Conservation (phyloP, 2,888 invertebrate species). For the Sisyra nigra region DNA sequence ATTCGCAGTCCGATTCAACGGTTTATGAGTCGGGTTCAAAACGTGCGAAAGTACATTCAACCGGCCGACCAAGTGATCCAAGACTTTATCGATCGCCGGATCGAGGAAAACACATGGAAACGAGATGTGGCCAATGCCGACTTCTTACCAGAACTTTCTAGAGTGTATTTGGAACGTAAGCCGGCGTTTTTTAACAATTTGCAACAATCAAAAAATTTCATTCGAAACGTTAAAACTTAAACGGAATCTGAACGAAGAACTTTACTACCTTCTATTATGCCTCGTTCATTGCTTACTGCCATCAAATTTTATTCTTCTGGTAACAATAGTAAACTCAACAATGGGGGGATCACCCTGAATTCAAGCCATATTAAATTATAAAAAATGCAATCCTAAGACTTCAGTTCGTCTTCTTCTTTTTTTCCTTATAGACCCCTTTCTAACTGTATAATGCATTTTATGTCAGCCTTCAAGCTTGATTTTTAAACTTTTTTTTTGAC, state of each 20-base stretch:
- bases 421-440: too few relatives aligned
- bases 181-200: slow-evolving; percentile 11
- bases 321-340: too few relatives aligned
- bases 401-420: too few relatives aligned
- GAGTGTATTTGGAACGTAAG: slow-evolving; percentile 67
- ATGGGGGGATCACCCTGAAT: too few relatives aligned
- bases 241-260: slow-evolving; percentile 3
- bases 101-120: slow-evolving; percentile 13
- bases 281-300: too few relatives aligned
- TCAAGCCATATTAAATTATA: too few relatives aligned
- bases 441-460: too few relatives aligned
- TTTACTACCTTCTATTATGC: too few relatives aligned
- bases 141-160: slow-evolving; percentile 49
- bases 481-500: too few relatives aligned
- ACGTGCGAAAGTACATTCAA: slow-evolving; percentile 48
- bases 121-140: slow-evolving; percentile 28
- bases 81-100: slow-evolving; percentile 43
- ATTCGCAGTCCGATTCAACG: slow-evolving; percentile 66
- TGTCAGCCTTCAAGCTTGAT: too few relatives aligned
- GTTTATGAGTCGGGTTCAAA: slow-evolving; percentile 54
- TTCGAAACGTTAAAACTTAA: not conserved
- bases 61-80: slow-evolving; percentile 42
- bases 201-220: not conserved
- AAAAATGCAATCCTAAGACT: too few relatives aligned
- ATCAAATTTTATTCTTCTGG: too few relatives aligned